A percentile compares a stretch with the other conserved stretches of the same genome.
Conservation (phyloP, 2,888 invertebrate species). For the Drosophila flavopinicola region DNA sequence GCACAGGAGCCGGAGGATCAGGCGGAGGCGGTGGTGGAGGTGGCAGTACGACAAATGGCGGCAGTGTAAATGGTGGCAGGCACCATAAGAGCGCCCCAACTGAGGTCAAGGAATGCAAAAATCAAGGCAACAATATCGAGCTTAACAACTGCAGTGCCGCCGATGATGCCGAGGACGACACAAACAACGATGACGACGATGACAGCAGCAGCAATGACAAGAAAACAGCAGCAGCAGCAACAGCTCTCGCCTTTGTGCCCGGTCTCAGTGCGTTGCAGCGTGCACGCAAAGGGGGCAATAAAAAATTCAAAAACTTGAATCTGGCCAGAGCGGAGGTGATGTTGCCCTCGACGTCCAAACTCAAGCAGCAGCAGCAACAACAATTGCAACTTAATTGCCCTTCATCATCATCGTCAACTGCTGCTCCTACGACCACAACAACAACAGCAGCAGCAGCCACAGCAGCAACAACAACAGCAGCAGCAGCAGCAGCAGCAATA, state of each 20-base stretch:
- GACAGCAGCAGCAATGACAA: conserved; percentile 62
- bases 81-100: conserved; percentile 51
- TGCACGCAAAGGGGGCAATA: conserved; percentile 74
- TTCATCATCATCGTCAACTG: conserved; percentile 44
- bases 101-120: conserved; percentile 48
- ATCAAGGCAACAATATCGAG: conserved; percentile 41
- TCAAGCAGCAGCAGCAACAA: conserved; percentile 66
- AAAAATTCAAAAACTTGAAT: conserved; percentile 82
- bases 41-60: conserved; percentile 45
- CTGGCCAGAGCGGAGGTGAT: conserved; percentile 81
- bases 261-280: conserved; percentile 59
- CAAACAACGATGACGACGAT: conserved; percentile 59
- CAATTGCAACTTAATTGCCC: conserved; percentile 76
- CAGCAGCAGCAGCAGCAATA: background rate
- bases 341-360: conserved; percentile 81
- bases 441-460: conserved; percentile 18
- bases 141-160: conserved; percentile 14
- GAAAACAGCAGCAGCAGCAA: conserved; percentile 29
- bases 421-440: conserved; percentile 43
- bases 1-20: background rate
- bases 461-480: no score
- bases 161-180: conserved; percentile 42
- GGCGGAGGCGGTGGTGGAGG: conserved; percentile 2
- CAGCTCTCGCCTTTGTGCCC: conserved; percentile 32
- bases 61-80: conserved; percentile 48